Evolutionary conservation across 1,140 invertebrate genomes (phyloP), one percentile per base, ranked within the genome.

Genomic region (Hestina assimilis): DNA sequence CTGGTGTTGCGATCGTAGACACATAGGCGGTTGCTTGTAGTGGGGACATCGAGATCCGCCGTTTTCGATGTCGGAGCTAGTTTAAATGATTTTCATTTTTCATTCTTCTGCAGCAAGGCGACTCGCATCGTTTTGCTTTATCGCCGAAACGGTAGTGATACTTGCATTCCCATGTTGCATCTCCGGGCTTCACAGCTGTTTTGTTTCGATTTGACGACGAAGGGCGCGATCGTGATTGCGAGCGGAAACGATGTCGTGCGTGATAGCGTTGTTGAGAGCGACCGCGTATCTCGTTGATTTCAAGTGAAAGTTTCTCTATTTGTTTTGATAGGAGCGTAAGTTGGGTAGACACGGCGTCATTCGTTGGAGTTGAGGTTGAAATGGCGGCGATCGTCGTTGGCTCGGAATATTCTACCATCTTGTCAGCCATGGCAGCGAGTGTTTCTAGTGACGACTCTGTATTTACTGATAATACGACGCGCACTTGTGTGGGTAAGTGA

Each of bases 381-480:
- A 54, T 26, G 8, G 51, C 38, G 28, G 51, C 51, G 41, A 54
- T 14, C 24, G 11, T 43, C 11, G 17, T 7, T n/a, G n/a, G n/a
- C n/a, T 53, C 50, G 21, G 50, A 26, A n/a, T 42, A 33, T 19
- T 53, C 50, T 24, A 28, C 26, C 51, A 54, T 54, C 20, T 54
- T 54, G 51, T 43, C 51, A n/a, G 51, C 51, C 38, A 54, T 52
- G 35, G 47, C 47, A 5, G 47, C 47, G 17, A 52, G 50, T 28
- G 40, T 43, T 15, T 54, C 51, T 14, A 46, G 23, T 12, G 53
- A 4, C 12, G 38, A 6, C 38, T 50, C 55, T 14, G 33, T 41
- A 45, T 58, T 58, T 20, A 58, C 55, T 15, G 55, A 58, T 8
- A 58, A 28, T 8, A 50, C 28, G 11, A 21, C 29, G 35, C 53